Base-by-base conservation (phyloP, 1,140 invertebrate species). In the Drosophila leontia region DNA sequence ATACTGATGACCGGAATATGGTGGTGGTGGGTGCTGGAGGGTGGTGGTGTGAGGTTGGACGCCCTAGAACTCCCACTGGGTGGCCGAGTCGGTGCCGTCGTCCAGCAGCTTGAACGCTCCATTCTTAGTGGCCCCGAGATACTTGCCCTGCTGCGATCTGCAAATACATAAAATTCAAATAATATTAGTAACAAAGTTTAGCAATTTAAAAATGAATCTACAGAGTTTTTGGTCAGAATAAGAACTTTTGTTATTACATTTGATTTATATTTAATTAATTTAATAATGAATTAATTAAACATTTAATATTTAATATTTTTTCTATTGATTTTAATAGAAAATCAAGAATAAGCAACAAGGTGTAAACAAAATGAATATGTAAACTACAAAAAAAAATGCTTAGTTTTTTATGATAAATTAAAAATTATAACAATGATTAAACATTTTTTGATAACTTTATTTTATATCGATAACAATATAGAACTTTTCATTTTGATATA, bases 121-220 rank as follows among this genome's bases (percentile, higher is more conserved):
- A 93, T 99, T 99, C 94, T 99, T 99, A 87, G 97, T 97, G 60
- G 98, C 97, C 64, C 96, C 95, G 64, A 99, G 93, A 94, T 98
- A 99, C 88, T 95, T 95, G 45, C 97, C 97, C 68, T 94, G 94
- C 60, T 88, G 78, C 53, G 92, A 92, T 91, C 92, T 93, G 50
- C 1, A 47, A 59, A 7, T 3, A 60, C 13, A 48, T 37, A 42
- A 19, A 26, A 47, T 15, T 15, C 1, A 32, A 12, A 34, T 32
- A 17, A 3, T 0, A 35, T 57, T 51, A 39, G 35, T 32, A 32
- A 60, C 0, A 17, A 26, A 23, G 1, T 55, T n/a, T 0, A 12
- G 1, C 17, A 12, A 32, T 7, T 15, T 2, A 6, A 32, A 12
- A 1, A 2, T 2, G 3, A 23, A 50, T 19, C 6, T n/a, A 48